Evolutionary conservation across 2,113 vertebrate species (phyloP).

Genomic region (Semicossyphus pulcher): DNA sequence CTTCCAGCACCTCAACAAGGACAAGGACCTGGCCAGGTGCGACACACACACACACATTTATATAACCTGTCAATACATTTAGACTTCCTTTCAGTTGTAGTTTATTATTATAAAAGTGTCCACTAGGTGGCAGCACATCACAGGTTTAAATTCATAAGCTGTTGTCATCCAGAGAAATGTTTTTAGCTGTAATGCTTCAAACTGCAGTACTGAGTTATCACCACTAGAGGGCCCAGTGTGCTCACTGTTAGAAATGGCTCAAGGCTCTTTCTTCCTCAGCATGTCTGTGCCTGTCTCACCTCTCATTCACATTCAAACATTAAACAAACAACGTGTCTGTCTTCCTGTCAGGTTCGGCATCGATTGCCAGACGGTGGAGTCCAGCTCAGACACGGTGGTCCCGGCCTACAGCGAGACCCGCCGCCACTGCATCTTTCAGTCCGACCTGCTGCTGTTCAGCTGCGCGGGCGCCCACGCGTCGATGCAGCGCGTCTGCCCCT

Average conservation of each 20-base stretch:
- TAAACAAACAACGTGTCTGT: not conserved
- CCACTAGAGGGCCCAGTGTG: constrained; percentile 36
- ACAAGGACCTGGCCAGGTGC: constrained; percentile 88
- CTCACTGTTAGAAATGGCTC: not conserved
- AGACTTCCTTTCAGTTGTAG: too few relatives aligned
- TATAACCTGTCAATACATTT: too few relatives aligned
- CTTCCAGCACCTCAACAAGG: constrained; percentile 99
- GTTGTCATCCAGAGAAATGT: not conserved
- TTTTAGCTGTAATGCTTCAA: too few relatives aligned
- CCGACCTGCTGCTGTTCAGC: constrained; percentile 97
- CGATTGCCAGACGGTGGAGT: constrained; percentile 91
- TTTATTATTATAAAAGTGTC: not conserved
- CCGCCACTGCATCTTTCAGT: constrained; percentile 95
- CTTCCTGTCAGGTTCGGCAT: constrained; percentile 86
- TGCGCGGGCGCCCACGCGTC: constrained; percentile 91
- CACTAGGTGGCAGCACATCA: constrained; percentile 42
- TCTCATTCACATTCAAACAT: too few relatives aligned
- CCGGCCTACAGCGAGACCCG: constrained; percentile 89
- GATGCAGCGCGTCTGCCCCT: constrained; percentile 93
- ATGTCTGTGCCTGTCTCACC: not conserved
- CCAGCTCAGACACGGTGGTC: constrained; percentile 90
- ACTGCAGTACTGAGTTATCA: not conserved
- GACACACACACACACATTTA: not conserved
- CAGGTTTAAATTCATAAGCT: not conserved
- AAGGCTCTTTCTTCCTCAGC: not conserved